Conservation (phyloP, 2,113 vertebrate species). For the Abramis brama region DNA sequence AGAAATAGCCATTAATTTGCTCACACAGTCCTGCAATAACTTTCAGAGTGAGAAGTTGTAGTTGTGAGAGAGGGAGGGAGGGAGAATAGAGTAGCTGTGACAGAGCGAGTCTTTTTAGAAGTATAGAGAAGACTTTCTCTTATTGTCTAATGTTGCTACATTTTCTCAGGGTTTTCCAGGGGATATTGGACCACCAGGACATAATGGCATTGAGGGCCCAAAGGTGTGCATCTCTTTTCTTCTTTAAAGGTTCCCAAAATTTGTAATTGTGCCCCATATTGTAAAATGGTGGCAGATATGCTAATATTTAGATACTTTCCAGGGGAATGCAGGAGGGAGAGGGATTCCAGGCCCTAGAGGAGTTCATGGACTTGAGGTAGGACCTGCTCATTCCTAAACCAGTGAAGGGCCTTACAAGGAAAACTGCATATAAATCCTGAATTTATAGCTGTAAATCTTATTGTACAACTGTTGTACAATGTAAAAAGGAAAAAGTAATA, state of each 20-base stretch:
- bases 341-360: conserved; percentile 90
- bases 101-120: background rate
- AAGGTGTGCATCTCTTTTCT: conserved; percentile 80
- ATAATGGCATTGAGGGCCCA: conserved; percentile 89
- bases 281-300: background rate
- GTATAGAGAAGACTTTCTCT: too few relatives aligned
- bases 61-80: background rate
- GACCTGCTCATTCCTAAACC: background rate
- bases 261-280: background rate
- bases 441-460: background rate
- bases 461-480: background rate
- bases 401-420: background rate
- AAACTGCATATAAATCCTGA: background rate
- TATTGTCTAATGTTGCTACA: background rate
- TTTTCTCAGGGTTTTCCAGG: conserved; percentile 81
- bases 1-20: background rate
- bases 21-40: background rate
- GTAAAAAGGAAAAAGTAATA: background rate
- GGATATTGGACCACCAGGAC: conserved; percentile 91
- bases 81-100: background rate
- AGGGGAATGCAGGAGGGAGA: conserved; percentile 90
- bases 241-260: background rate
- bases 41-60: background rate
- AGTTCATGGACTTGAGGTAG: conserved; percentile 85
- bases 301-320: conserved; percentile 17